A percentile compares a stretch with the other conserved stretches of the same genome.
Conservation (phyloP, 2,888 invertebrate genomes). For the Drosophila ustulata region DNA sequence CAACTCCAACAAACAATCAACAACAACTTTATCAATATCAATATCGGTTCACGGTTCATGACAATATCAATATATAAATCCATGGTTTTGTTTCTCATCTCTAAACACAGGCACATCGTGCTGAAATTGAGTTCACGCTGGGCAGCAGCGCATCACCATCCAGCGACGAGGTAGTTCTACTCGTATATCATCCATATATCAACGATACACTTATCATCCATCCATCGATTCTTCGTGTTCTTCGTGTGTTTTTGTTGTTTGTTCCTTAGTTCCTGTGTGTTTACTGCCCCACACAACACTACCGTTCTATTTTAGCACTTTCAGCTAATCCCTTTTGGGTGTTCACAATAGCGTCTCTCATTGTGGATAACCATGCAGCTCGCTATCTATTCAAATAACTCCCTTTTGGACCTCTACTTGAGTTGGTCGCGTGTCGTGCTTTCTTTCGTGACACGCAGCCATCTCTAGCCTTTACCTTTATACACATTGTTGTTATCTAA, state of each 20-base stretch:
- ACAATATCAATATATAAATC: constrained; percentile 35
- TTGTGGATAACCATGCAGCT: constrained; percentile 22
- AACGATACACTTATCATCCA: constrained; percentile 11
- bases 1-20: constrained; percentile 21
- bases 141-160: constrained; percentile 87
- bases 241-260: constrained; percentile 39
- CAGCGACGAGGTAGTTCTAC: constrained; percentile 90
- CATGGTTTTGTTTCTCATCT: constrained; percentile 66
- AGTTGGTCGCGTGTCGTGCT: background rate
- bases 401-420: constrained; percentile 6
- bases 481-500: constrained; percentile 19
- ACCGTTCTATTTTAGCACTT: constrained; percentile 4
- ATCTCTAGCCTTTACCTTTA: constrained; percentile 7
- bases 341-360: background rate
- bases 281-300: constrained; percentile 8
- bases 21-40: constrained; percentile 40
- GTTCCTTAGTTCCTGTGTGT: constrained; percentile 24
- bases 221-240: constrained; percentile 23
- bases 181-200: constrained; percentile 32
- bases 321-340: constrained; percentile 6
- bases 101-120: constrained; percentile 90
- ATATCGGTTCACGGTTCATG: constrained; percentile 69
- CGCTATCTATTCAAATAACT: constrained; percentile 33
- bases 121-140: constrained; percentile 96
- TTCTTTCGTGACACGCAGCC: background rate